Evolutionary conservation across 2,113 vertebrate genomes (phyloP).

Genomic region (Poeciliopsis turrubarensis): DNA sequence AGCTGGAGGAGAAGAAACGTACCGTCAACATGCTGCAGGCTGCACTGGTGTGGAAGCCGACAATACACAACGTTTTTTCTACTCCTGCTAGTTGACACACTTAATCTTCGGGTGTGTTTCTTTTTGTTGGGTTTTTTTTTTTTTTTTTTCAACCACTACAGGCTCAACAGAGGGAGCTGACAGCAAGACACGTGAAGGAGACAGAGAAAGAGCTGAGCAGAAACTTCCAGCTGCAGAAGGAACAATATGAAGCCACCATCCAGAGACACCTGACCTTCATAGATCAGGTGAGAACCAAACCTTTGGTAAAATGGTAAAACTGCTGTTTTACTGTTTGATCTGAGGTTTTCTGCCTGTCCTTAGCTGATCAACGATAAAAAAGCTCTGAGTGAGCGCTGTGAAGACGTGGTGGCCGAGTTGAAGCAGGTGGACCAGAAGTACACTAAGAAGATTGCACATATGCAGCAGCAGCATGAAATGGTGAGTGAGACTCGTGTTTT

Average conservation of each 20-base stretch:
- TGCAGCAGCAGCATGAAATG: constrained; percentile 93
- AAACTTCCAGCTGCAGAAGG: constrained; percentile 87
- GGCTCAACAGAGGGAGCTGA: constrained; percentile 92
- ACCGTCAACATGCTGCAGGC: constrained; percentile 87
- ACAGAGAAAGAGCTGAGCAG: constrained; percentile 86
- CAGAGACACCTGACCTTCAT: constrained; percentile 94
- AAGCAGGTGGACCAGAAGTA: constrained; percentile 90
- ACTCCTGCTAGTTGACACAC: rapidly evolving
- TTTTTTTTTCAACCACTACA: constrained; percentile 48
- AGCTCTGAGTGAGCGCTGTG: constrained; percentile 87
- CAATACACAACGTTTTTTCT: background rate
- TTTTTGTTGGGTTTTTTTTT: background rate
- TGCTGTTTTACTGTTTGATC: background rate
- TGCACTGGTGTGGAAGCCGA: constrained; percentile 80
- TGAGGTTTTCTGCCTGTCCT: background rate
- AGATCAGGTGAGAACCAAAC: constrained; percentile 84
- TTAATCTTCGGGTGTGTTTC: background rate
- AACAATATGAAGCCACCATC: constrained; percentile 92
- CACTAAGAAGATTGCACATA: constrained; percentile 85
- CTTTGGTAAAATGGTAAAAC: no score
- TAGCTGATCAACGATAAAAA: constrained; percentile 96
- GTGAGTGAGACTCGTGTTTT: constrained; percentile 63
- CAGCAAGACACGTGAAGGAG: constrained; percentile 83
- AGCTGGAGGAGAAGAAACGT: constrained; percentile 92
- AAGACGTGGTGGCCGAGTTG: constrained; percentile 86